Evolutionary conservation across 1,140 invertebrate genomes (phyloP), one percentile per base, ranked within the genome.

Genomic region (Pseudoatta argentina): DNA sequence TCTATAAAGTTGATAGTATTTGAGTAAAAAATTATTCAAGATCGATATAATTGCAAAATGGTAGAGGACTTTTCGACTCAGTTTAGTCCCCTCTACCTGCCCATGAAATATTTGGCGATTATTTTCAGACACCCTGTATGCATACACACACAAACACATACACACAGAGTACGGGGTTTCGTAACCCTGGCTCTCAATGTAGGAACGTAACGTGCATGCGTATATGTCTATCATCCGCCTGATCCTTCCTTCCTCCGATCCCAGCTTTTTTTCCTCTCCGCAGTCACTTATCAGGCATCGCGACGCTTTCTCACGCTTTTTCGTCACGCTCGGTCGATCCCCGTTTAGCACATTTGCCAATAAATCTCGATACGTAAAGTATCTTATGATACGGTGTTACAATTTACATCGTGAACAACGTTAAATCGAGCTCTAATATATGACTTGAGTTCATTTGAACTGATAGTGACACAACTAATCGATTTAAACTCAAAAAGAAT

Each of bases 291-390:
- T 82, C 71, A 16, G 18, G 30, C 64, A 85, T 77, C 64, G 24
- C 83, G 71, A 86, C 59, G 57, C 53, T 88, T 88, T 86, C 86
- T 87, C 86, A 86, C 86, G 82, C 72, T 57, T 64, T 83, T 83
- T 85, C 73, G 30, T 48, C 82, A 78, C 64, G 39, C n/a, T 30
- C 44, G 66, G 53, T 48, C 81, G 21, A 51, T 44, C 14, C 53
- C 44, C 16, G 30, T 75, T 73, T 57, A 16, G 18, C 55, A 59
- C 61, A 59, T 73, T 78, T 16, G 66, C n/a, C 61, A 57, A 86
- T 86, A 88, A 86, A 88, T 88, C 75, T 86, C 53, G 71, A 82
- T 34, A 86, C 34, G 57, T 55, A 76, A 55, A 76, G 63, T 61
- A 83, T 48, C 79, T 57, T 39, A 69, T 55, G 7, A 61, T 6